phyloP scores from a whole-genome alignment of 2,113 vertebrate species.

The Paracanthobrama guichenoti region DNA sequence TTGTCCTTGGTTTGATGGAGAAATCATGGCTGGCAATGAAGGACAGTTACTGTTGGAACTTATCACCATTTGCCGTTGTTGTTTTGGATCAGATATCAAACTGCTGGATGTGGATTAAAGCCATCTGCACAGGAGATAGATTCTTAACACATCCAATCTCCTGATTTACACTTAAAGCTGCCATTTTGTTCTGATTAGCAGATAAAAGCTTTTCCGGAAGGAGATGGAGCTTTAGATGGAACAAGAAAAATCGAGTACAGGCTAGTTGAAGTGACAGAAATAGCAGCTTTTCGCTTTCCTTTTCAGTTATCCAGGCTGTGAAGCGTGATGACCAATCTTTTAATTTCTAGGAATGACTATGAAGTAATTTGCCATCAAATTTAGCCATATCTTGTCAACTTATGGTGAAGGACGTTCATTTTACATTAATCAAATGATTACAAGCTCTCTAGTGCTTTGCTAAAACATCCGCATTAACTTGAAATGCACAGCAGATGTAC shows the following conservation, averaged over 20 bases:
- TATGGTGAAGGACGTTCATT: not conserved
- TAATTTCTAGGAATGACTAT: not conserved
- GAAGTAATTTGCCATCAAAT: not conserved
- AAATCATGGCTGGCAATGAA: constrained; percentile 26
- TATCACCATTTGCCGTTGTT: constrained; percentile 56
- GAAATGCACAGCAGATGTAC: not conserved
- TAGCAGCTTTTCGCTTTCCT: not conserved
- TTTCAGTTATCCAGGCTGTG: not conserved
- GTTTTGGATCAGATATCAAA: constrained; percentile 63
- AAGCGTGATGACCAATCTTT: not conserved
- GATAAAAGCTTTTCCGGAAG: constrained; percentile 31
- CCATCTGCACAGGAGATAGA: not conserved
- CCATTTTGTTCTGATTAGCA: constrained; percentile 33
- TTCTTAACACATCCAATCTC: constrained; percentile 6
- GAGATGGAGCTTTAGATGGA: not conserved
- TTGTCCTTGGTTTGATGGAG: constrained; percentile 22
- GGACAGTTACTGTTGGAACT: constrained; percentile 48
- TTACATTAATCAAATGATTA: not conserved
- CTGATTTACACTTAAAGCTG: not conserved
- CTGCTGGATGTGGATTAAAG: constrained; percentile 56
- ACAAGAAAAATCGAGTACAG: not conserved
- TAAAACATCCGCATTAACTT: not conserved
- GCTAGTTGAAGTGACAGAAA: not conserved
- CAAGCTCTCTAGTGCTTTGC: not conserved
- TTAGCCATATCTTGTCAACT: not conserved